Evolutionary conservation across 92 coral and sea anemone genomes (phyloP), one percentile per base, ranked within the genome.

Genomic region (Epizoanthus ramosus): DNA sequence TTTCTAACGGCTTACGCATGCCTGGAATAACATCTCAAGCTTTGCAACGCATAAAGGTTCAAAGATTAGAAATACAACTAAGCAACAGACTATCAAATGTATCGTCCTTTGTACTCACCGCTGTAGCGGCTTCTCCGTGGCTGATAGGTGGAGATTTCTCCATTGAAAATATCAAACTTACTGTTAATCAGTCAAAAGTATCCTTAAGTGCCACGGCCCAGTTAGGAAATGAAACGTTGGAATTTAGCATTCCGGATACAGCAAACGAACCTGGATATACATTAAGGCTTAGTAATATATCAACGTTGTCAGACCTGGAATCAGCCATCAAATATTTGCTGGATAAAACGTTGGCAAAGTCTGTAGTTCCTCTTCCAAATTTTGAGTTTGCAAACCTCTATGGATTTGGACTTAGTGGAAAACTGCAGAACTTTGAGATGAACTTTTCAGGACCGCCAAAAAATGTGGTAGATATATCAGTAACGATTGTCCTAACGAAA

Each of bases 21-120:
- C 89, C 89, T 2, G 68, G 67, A 79, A 65, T 80, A 71, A 56
- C 79, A 39, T 25, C 45, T 8, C 83, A 56, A 86, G 85, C 71
- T 6, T 47, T 86, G 71, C 28, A n/a, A 12, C 45, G 16, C 17
- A 14, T 86, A 17, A 72, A 45, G 22, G 68, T 86, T 67, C 35
- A 53, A 63, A 52, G 71, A 0, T 73, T 86, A 4, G 85, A 71
- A 56, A 37, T 86, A 13, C 21, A 53, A 13, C 79, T 86, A 2
- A 59, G 39, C 58, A 75, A 69, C n/a, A 65, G 81, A 24, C 47
- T 86, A 5, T 59, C 58, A 31, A 70, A 71, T 10, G 33, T 86
- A 17, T 86, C 89, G 37, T 6, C 37, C 54, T 71, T 79, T 6
- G 59, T 43, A 53, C 19, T 86, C 57, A 60, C 52, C 35, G 81